phyloP scores from a whole-genome alignment of 2,888 invertebrate genomes.

The Nezara viridula region DNA sequence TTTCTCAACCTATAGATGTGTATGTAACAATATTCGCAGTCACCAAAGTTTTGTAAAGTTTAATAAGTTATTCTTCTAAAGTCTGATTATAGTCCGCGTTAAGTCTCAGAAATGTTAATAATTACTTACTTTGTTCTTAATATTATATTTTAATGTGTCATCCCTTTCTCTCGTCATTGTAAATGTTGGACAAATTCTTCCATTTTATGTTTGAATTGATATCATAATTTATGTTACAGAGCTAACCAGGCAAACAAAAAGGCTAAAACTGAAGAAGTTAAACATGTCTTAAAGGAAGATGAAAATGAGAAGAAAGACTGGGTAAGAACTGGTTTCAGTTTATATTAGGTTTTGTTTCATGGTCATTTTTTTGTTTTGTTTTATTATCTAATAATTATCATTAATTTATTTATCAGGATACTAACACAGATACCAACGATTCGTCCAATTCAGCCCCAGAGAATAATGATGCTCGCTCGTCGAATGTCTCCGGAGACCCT shows the following conservation, averaged over 20 bases:
- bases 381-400: neutral
- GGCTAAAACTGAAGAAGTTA: constrained; percentile 44
- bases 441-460: constrained; percentile 54
- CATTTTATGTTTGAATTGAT: neutral
- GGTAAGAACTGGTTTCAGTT: neutral
- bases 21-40: no score
- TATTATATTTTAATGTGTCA: no score
- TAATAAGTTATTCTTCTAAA: no score
- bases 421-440: constrained; percentile 65
- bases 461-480: constrained; percentile 11
- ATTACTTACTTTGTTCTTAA: no score
- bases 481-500: constrained; percentile 56
- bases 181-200: neutral
- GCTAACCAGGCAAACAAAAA: constrained; percentile 52
- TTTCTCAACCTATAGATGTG: neutral
- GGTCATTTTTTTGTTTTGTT: neutral
- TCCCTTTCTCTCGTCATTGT: neutral
- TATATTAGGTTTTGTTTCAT: neutral
- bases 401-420: constrained; percentile 66
- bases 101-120: no score
- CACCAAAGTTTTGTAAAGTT: no score
- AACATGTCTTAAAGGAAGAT: constrained; percentile 43
- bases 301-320: constrained; percentile 55
- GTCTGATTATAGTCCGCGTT: no score
- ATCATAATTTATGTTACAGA: neutral